Evolutionary conservation across 2,888 invertebrate species (phyloP).

Genomic region (Hirtodrosophila histrioides): DNA sequence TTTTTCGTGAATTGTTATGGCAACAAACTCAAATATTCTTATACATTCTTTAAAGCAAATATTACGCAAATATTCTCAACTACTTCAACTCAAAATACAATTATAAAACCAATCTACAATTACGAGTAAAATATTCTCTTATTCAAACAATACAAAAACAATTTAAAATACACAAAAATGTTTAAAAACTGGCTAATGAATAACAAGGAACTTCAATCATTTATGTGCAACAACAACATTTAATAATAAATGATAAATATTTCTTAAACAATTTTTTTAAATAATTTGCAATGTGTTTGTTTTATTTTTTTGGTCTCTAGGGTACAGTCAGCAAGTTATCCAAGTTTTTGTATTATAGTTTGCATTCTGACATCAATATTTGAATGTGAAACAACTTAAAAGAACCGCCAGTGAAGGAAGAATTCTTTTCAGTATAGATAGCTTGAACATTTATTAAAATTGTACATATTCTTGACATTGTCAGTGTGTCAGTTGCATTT

Average conservation of each 20-base stretch:
- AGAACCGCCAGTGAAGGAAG: too few species aligned
- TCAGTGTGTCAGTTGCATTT: background rate
- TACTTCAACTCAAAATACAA: conserved; percentile 46
- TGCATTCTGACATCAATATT: too few species aligned
- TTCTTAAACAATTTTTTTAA: conserved; percentile 51
- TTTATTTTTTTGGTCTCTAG: background rate
- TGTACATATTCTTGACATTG: background rate
- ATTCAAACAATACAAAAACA: conserved; percentile 45
- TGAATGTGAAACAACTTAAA: too few species aligned
- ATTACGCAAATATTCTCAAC: conserved; percentile 53
- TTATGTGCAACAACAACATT: conserved; percentile 61
- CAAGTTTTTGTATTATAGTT: too few species aligned
- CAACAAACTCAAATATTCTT: conserved; percentile 62
- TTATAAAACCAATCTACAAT: conserved; percentile 42
- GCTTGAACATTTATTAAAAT: conserved; percentile 33
- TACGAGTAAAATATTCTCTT: conserved; percentile 59
- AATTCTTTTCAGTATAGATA: background rate
- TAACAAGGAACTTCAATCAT: conserved; percentile 73
- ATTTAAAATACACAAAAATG: conserved; percentile 36
- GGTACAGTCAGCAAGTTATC: background rate
- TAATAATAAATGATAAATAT: conserved; percentile 57
- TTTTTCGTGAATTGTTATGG: conserved; percentile 49
- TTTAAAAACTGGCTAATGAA: conserved; percentile 48
- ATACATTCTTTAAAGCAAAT: conserved; percentile 56
- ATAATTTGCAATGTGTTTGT: background rate